Percentiles rank a stretch among this genome's conserved stretches.
Conservation (phyloP, 2,113 vertebrate species). For the Nanorana parkeri region DNA sequence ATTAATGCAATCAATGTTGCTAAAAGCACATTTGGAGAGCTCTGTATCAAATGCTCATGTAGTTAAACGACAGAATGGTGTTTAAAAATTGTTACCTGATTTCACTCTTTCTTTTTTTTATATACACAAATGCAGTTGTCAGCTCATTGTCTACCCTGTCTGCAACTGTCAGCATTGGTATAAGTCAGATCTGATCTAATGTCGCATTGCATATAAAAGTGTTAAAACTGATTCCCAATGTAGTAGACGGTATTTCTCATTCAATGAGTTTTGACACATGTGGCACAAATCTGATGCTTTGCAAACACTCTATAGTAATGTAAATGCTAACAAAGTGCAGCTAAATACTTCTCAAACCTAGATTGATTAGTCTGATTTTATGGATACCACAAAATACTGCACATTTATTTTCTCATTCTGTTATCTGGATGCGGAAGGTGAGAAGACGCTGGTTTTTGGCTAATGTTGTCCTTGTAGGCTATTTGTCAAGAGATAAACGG, state of each 20-base stretch:
- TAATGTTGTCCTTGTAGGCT: constrained; percentile 58
- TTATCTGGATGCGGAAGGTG: constrained; percentile 40
- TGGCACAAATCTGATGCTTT: constrained; percentile 67
- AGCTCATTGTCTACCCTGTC: constrained; percentile 70
- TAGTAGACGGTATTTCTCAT: constrained; percentile 67
- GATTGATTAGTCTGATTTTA: constrained; percentile 58
- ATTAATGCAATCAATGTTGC: constrained; percentile 4
- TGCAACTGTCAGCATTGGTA: constrained; percentile 75
- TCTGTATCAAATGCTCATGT: not conserved
- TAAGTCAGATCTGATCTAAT: constrained; percentile 75
- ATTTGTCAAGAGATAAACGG: constrained; percentile 62
- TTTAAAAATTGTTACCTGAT: constrained; percentile 48
- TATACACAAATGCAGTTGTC: constrained; percentile 70
- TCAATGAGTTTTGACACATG: constrained; percentile 79
- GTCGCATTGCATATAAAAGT: constrained; percentile 72
- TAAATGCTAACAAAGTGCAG: constrained; percentile 66
- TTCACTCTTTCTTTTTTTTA: constrained; percentile 59
- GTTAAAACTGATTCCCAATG: constrained; percentile 72
- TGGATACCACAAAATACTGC: constrained; percentile 62
- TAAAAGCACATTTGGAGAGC: not conserved
- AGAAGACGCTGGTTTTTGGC: constrained; percentile 18
- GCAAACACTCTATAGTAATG: constrained; percentile 7
- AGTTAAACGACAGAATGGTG: constrained; percentile 12
- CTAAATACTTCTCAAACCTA: constrained; percentile 58
- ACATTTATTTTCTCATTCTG: constrained; percentile 64